Evolutionary conservation across 2,113 vertebrate species (phyloP), one percentile per base, ranked within the genome.

Genomic region (Alethe castanea): DNA sequence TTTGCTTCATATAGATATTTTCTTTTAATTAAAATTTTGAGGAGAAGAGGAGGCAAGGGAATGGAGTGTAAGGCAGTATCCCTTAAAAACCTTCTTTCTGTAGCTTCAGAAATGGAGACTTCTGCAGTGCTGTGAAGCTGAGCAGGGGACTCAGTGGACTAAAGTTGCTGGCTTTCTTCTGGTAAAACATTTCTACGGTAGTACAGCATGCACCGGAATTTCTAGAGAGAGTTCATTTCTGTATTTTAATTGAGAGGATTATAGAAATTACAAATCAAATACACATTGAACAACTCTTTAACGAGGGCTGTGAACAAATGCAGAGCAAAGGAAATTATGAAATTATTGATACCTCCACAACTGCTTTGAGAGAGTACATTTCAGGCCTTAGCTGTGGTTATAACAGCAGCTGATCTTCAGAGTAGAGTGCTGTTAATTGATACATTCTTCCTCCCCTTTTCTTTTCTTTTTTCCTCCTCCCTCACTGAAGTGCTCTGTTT

Each of bases 401-500:
- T n/a, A 60, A 14, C 54, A 82, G 62, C 84, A 66, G 25, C 42
- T 73, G 26, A 8, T 81, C 33, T 59, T 71, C 31, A 38, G 47
- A 73, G 19, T 40, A 31, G 6, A 54, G 52, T 16, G 16, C 69
- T 66, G 35, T 47, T 78, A 20, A 25, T 78, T 65, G 40, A 38
- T 8, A 44, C 1, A 15, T 81, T 76, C 19, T 33, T 23, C 24
- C 14, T 61, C 2, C 8, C 12, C 10, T 40, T 56, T 64, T 9
- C 7, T 28, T 18, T 31, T 8, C 6, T 26, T 18, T 31, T 36
- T 10, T 1, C 1, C 25, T n/a, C 19, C 4, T 33, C 5, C 7
- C 17, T 25, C 9, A 44, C 1, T 38, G 26, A 74, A 59, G 24
- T 33, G 25, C 17, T 61, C n/a, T 50, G 19, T 81, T 76, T 70